Base-by-base conservation (phyloP, 2,797 vertebrate genomes). In the Anguilla marmorata region DNA sequence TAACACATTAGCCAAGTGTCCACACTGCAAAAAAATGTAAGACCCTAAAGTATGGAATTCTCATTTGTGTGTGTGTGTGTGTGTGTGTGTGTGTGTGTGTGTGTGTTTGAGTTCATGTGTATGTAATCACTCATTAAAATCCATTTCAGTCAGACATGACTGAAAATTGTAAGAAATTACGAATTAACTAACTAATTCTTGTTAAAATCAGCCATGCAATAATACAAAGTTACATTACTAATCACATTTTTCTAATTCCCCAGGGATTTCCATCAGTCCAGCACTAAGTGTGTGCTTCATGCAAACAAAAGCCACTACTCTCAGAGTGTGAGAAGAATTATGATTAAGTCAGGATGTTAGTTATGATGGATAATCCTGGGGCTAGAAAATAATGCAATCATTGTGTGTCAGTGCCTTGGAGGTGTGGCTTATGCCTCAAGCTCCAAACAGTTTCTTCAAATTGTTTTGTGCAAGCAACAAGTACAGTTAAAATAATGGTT, bases 21-120 rank as follows among this genome's bases (percentile, higher is more conserved):
- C 98, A 86, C 99, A 99, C 96, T 99, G 98, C 97, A 99, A 99
- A 97, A 99, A 99, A 97, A 99, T 99, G 99, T 99, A 95, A 99
- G 98, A 99, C 91, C 33, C 74, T 76, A 16, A 76, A 76, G 88
- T 50, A 85, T 58, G 84, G 85, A 1, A 86, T 6, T 27, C 41
- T 48, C 76, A 79, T 84, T 14, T 63, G 66, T n/a, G 69, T 84
- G 33, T 76, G 72, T 76, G 16, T 76, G 33, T 69, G 21, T 69
- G 58, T 72, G 69, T 72, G 69, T 74, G 66, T 69, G 24, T 69
- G 66, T 69, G 66, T 69, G 24, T 69, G 66, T 69, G 66, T 69
- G 24, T 69, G 63, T 69, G 66, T 69, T n/a, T 72, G 66, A 7
- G 14, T 72, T 30, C 30, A 76, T 76, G 74, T 30, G 30, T 33